These are phyloP conservation scores for Ganaspis sp. DNA, from an alignment of 1,140 invertebrate genomes.

Conservation along the genomic window DNA sequence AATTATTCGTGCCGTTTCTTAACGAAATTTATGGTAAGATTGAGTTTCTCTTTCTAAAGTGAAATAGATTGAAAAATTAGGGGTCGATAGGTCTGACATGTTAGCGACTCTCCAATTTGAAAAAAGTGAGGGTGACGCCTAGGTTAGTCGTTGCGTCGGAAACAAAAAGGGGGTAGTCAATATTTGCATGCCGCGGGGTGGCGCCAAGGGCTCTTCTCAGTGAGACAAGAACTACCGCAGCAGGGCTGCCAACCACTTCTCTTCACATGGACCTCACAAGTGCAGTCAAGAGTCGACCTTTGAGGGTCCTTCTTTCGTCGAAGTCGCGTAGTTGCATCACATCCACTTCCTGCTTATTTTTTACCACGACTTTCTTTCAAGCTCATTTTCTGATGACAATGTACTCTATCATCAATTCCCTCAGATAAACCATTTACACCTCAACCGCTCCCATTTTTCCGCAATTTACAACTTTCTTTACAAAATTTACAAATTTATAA, in stretches of 20 bases:
- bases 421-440: background rate
- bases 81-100: background rate
- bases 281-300: conserved; percentile 63
- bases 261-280: conserved; percentile 56
- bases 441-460: background rate
- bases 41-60: too few relatives aligned
- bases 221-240: conserved; percentile 64
- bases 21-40: too few relatives aligned
- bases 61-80: background rate
- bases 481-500: too few relatives aligned
- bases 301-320: conserved; percentile 60
- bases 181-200: conserved; percentile 72
- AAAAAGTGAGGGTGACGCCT: background rate
- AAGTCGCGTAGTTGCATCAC: conserved; percentile 67
- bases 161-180: conserved; percentile 66
- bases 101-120: background rate
- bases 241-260: conserved; percentile 48
- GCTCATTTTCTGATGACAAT: conserved; percentile 68
- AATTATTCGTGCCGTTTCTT: too few relatives aligned
- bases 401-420: conserved; percentile 24
- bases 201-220: conserved; percentile 66
- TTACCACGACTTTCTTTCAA: conserved; percentile 32
- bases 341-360: conserved; percentile 36
- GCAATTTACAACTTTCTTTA: too few relatives aligned
- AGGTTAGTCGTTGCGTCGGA: conserved; percentile 36